Conservation (phyloP, 1,140 invertebrate species). For the Catajapyx aquilonaris region DNA sequence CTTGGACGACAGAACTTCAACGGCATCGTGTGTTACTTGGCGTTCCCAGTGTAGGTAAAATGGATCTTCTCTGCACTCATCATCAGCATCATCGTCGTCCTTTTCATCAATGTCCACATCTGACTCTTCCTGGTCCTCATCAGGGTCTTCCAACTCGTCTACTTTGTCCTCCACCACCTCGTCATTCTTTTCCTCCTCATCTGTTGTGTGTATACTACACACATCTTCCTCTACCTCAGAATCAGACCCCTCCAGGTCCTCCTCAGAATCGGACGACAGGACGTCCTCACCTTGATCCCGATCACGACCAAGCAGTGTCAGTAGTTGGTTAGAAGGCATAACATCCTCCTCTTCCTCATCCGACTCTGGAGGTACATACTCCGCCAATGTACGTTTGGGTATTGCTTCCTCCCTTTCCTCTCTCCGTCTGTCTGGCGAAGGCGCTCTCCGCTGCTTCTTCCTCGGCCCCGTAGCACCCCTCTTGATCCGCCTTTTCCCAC, state of each 20-base stretch:
- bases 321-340: too few relatives aligned
- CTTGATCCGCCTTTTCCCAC: too few relatives aligned
- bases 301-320: too few relatives aligned
- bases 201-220: conserved; percentile 6
- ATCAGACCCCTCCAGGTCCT: conserved; percentile 10
- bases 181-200: conserved; percentile 7
- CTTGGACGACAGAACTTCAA: conserved; percentile 2
- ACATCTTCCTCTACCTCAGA: conserved; percentile 8
- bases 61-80: conserved; percentile 4
- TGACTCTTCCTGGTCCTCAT: conserved; percentile 12
- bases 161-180: conserved; percentile 7
- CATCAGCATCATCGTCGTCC: conserved; percentile 6
- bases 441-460: too few relatives aligned
- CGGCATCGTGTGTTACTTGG: conserved; percentile 2
- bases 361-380: too few relatives aligned
- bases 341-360: too few relatives aligned
- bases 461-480: too few relatives aligned
- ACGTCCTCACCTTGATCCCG: too few relatives aligned
- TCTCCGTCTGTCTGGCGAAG: too few relatives aligned
- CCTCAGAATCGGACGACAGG: conserved; percentile 7
- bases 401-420: too few relatives aligned
- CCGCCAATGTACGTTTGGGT: too few relatives aligned
- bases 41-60: conserved; percentile 4
- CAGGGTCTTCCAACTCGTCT: conserved; percentile 12
- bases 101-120: conserved; percentile 9